These are phyloP conservation scores for Plutomurus gul DNA, from an alignment of 1,140 invertebrate species.

Conservation along the genomic window DNA sequence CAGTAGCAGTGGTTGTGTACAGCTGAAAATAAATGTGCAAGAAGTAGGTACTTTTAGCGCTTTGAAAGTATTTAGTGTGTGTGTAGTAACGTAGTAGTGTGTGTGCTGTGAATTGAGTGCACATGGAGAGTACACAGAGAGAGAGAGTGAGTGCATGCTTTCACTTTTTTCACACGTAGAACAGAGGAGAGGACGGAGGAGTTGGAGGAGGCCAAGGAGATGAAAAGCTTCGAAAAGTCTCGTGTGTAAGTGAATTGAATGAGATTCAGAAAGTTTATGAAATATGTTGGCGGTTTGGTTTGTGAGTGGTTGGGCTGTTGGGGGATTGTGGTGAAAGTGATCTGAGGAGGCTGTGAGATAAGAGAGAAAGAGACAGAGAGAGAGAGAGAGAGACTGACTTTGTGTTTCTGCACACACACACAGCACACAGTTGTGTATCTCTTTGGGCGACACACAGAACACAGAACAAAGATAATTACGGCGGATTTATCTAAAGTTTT, in stretches of 20 bases:
- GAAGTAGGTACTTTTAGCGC: too few species aligned
- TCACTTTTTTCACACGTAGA: neutral
- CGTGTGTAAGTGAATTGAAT: slow-evolving; percentile 33
- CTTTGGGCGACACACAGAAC: neutral
- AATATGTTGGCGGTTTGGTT: slow-evolving; percentile 41
- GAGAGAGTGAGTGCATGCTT: too few species aligned
- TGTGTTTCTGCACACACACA: neutral
- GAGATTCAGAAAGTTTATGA: slow-evolving; percentile 41
- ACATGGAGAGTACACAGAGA: too few species aligned
- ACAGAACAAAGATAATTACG: slow-evolving; percentile 35
- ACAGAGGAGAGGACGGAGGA: neutral
- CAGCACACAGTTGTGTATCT: neutral
- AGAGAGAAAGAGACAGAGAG: neutral
- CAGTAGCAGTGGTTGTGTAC: too few species aligned
- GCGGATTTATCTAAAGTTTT: slow-evolving; percentile 42
- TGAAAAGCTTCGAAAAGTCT: neutral
- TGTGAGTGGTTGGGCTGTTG: slow-evolving; percentile 22
- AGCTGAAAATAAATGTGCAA: too few species aligned
- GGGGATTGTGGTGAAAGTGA: slow-evolving; percentile 33
- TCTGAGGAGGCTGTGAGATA: neutral
- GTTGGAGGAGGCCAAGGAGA: neutral
- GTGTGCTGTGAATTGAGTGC: too few species aligned
- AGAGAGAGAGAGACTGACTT: neutral
- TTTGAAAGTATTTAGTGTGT: too few species aligned
- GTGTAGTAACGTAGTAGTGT: too few species aligned